Percentiles rank a stretch among this genome's conserved stretches.
These are phyloP conservation scores for Physocephala rufipes DNA, from an alignment of 2,888 invertebrate species.

Conservation along the genomic window DNA sequence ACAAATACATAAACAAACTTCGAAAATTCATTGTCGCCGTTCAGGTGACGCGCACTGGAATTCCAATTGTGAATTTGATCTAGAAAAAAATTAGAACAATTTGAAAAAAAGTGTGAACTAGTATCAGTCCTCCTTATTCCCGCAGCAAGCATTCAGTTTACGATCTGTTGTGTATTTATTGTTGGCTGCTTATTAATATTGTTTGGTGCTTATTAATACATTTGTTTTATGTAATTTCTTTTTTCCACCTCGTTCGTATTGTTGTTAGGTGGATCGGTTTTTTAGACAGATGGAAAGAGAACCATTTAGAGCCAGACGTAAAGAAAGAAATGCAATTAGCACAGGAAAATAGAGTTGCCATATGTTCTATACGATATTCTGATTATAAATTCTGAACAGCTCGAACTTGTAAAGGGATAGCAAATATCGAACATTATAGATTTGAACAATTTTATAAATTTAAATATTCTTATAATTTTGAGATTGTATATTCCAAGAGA, in stretches of 20 bases:
- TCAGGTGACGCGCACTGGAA: constrained; percentile 18
- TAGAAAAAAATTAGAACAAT: constrained; percentile 14
- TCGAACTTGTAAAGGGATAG: too few relatives aligned
- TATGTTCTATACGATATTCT: too few relatives aligned
- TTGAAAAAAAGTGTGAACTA: constrained; percentile 19
- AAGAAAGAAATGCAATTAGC: constrained; percentile 24
- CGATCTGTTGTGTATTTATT: constrained; percentile 17
- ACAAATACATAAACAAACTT: neutral
- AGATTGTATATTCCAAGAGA: too few relatives aligned
- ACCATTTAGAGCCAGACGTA: neutral
- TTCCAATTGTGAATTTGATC: constrained; percentile 21
- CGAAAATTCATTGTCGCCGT: neutral
- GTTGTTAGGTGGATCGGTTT: too few relatives aligned
- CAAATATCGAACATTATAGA: too few relatives aligned
- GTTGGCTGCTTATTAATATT: neutral
- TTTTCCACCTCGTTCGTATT: neutral
- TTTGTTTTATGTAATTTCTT: constrained; percentile 23
- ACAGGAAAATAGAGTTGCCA: neutral
- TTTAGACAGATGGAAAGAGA: neutral
- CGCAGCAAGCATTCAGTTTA: neutral
- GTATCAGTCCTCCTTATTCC: constrained; percentile 13
- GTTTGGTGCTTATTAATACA: too few relatives aligned
- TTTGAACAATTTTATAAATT: too few relatives aligned
- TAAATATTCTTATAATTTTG: too few relatives aligned
- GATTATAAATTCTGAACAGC: too few relatives aligned